Evolutionary conservation across 2,888 invertebrate genomes (phyloP), one percentile per base, ranked within the genome.

Genomic region (Chloroclysta siterata): DNA sequence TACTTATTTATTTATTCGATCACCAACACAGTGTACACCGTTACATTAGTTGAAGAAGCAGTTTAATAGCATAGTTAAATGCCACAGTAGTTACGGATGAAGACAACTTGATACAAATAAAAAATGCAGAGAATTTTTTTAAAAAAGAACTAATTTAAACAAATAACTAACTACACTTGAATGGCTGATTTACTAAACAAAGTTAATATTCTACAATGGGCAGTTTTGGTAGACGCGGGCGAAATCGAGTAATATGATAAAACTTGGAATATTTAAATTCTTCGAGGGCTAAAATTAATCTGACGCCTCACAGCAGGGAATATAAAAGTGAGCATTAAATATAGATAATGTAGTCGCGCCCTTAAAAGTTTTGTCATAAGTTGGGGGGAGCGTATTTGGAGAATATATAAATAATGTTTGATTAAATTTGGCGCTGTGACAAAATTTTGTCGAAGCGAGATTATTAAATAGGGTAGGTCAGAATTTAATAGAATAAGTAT

Each of bases 301-400:
- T 66, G 59, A 64, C 67, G 73, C 72, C 75, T 72, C 72, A 63
- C 68, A 69, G 69, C 67, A 64, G 72, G 68, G 75, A 78, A 77
- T 76, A 76, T 67, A 69, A 73, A 81, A 81, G 74, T 82, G 82
- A 80, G 76, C 72, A 75, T 81, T 78, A 77, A 82, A 81, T 78
- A 75, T 73, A 75, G 71, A 74, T 75, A 71, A 72, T 78, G 71
- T 73, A 70, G 61, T 58, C 67, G 57, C 22, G 52, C 48, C 48
- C 39, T 54, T 46, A 53, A 58, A 69, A 67, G 55, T 70, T 67
- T 60, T 15, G 44, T 53, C 59, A 63, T 67, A 69, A 69, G 58
- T 66, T 56, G 39, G 47, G 52, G 33, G 58, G 61, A 29, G 52
- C 28, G 28, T 53, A 17, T 59, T 59, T 53, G 36, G 36, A 22